Evolutionary conservation across 1,140 invertebrate genomes (phyloP).

Genomic region (Tetraneura akinire): DNA sequence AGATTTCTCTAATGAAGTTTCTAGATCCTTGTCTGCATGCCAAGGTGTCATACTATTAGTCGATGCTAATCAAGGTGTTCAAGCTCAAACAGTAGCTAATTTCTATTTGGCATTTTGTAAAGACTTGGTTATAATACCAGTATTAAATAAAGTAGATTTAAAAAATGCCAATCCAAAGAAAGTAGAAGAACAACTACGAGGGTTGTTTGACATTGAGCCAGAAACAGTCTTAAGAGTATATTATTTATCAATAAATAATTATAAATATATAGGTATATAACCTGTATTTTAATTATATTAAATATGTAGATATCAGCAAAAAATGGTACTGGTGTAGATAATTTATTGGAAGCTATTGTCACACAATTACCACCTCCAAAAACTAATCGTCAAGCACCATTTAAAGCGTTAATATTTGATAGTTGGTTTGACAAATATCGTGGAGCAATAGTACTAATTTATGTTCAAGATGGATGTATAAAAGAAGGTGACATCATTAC

Average conservation of each 20-base stretch:
- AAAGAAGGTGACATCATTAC: constrained; percentile 67
- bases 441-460: constrained; percentile 81
- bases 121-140: constrained; percentile 84
- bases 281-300: background rate
- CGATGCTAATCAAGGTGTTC: constrained; percentile 91
- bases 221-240: constrained; percentile 68
- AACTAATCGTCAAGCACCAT: constrained; percentile 64
- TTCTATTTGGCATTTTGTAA: constrained; percentile 88
- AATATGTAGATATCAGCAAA: constrained; percentile 81
- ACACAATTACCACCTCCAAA: constrained; percentile 76
- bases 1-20: constrained; percentile 96
- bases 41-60: constrained; percentile 93
- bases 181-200: constrained; percentile 76
- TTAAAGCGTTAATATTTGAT: constrained; percentile 88
- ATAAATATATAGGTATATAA: too few species aligned
- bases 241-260: background rate
- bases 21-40: constrained; percentile 84
- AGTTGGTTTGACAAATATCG: constrained; percentile 89
- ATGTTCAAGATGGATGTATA: constrained; percentile 74
- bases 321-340: constrained; percentile 75
- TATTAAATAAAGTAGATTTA: constrained; percentile 96
- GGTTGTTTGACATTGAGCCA: constrained; percentile 81
- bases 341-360: constrained; percentile 77
- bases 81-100: constrained; percentile 97
- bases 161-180: constrained; percentile 83